Percentiles rank a stretch among this genome's conserved stretches.
phyloP scores from a whole-genome alignment of 30 jellyfish, hydroid and myxozoan species.

The Hydractinia symbiolongicarpus region DNA sequence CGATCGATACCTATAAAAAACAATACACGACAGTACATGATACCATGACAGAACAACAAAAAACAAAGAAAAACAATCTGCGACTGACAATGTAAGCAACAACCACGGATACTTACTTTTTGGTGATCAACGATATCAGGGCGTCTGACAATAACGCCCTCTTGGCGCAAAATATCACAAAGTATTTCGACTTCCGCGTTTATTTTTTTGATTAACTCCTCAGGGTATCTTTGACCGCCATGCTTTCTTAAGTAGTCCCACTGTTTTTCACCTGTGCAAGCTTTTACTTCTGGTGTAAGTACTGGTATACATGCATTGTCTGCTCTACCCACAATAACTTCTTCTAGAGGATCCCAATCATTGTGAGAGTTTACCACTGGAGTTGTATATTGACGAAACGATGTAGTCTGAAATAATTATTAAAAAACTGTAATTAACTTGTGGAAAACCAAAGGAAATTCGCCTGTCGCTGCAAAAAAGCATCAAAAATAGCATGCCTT shows the following conservation, averaged over 20 bases:
- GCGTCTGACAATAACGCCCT: constrained; percentile 66
- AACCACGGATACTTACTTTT: not conserved
- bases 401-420: constrained; percentile 3
- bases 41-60: no score
- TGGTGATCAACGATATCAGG: constrained; percentile 64
- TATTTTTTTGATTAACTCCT: constrained; percentile 42
- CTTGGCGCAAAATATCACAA: constrained; percentile 62
- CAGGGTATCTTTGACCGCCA: constrained; percentile 58
- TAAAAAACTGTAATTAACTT: not conserved
- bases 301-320: not conserved
- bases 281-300: constrained; percentile 56
- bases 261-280: not conserved
- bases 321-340: no score
- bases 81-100: no score
- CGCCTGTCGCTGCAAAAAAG: no score
- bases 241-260: constrained; percentile 45
- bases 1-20: no score
- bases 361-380: no score
- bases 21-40: no score
- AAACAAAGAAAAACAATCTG: no score
- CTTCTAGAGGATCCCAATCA: no score
- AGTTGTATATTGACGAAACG: no score
- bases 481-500: no score
- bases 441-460: no score
- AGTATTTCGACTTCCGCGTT: constrained; percentile 68